Evolutionary conservation across 2,113 vertebrate species (phyloP), one percentile per base, ranked within the genome.

Genomic region (Mormyrus lacerda): DNA sequence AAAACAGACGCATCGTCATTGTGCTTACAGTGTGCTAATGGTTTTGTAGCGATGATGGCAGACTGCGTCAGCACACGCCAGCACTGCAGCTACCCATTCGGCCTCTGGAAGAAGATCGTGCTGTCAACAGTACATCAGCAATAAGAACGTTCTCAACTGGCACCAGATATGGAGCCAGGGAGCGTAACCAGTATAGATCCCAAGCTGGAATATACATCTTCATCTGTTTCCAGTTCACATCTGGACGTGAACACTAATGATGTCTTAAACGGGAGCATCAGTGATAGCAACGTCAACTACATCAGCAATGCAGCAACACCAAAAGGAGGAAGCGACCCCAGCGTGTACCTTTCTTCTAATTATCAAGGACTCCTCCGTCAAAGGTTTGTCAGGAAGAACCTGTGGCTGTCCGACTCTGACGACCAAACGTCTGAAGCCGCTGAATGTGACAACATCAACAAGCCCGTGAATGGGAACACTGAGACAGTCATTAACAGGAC

Each of bases 331-430:
- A 95, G 95, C 76, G 95, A 95, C 90, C 94, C 94, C 90, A 95
- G 92, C 93, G 88, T 91, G 53, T 95, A 93, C 90, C 94, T 94
- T 3, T 93, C 91, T 79, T 92, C 92, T 0, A 93, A 95, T 42
- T 94, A 94, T 94, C 93, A 94, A 91, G 93, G 95, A 91, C 91
- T 94, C 55, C 95, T 96, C 88, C 96, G 97, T 65, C 97, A 97
- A 93, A 96, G 97, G 90, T 99, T 99, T 91, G 95, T 98, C 93
- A 95, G 98, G 87, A 94, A 97, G 92, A 98, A 95, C 87, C 94
- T 98, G 92, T 97, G 98, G 95, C 95, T 98, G 91, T 97, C 97
- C 15, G 98, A 98, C 91, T 95, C 97, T 89, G 97, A 98, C 93
- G 97, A 98, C 50, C 96, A 94, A 53, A 91, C 93, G 0, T 92